Evolutionary conservation across 2,797 vertebrate species (phyloP).

Genomic region (Pitangus sulphuratus): DNA sequence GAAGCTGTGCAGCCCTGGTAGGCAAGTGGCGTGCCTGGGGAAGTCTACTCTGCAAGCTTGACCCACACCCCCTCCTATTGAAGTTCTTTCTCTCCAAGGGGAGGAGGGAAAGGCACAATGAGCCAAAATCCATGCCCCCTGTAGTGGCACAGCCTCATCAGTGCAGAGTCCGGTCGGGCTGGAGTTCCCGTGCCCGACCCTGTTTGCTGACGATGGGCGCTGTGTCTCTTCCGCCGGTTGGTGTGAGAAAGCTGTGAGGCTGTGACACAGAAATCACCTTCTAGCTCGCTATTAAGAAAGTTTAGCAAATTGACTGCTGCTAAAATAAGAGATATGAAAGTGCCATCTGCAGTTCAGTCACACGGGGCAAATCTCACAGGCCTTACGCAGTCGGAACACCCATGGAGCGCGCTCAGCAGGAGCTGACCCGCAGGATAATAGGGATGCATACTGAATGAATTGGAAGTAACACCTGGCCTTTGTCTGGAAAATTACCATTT

Average conservation of each 20-base stretch:
- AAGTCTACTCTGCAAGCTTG: not conserved
- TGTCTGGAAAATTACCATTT: slow-evolving; percentile 60
- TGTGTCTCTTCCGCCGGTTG: not conserved
- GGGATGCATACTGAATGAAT: slow-evolving; percentile 53
- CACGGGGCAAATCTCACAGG: slow-evolving; percentile 61
- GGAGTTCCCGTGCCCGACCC: not conserved
- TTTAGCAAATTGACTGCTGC: slow-evolving; percentile 57
- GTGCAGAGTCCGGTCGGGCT: rapidly evolving
- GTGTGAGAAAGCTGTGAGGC: not conserved
- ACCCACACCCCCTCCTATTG: not conserved
- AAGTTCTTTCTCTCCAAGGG: not conserved
- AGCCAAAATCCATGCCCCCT: not conserved
- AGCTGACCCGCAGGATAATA: slow-evolving; percentile 48
- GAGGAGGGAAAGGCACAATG: not conserved
- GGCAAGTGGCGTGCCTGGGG: not conserved
- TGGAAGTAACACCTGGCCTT: slow-evolving; percentile 47
- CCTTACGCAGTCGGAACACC: slow-evolving; percentile 40
- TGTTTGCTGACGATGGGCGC: rapidly evolving
- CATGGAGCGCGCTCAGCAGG: not conserved
- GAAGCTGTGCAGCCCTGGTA: not conserved
- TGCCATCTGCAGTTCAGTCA: slow-evolving; percentile 54
- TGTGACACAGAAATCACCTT: slow-evolving; percentile 48
- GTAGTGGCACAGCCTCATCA: not conserved
- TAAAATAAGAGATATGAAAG: slow-evolving; percentile 61
- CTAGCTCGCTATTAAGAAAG: slow-evolving; percentile 29